These are phyloP conservation scores for Steinernema carpocapsae DNA, from an alignment of 2,888 invertebrate genomes.

Conservation along the genomic window DNA sequence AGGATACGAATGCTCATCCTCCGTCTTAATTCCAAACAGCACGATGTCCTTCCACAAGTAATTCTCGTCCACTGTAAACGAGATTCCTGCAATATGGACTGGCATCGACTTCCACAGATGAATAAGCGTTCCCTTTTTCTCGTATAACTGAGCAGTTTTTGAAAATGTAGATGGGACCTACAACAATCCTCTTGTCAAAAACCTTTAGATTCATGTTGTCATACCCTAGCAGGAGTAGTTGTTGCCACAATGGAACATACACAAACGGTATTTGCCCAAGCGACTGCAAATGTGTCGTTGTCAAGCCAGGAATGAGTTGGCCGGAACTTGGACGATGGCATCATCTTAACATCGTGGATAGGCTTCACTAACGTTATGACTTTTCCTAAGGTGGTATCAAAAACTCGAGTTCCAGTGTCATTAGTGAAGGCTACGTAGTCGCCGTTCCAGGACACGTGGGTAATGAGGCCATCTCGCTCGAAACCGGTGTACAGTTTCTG, in stretches of 20 bases:
- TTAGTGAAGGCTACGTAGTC: conserved; percentile 67
- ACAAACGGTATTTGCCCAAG: conserved; percentile 66
- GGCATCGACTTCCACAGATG: conserved; percentile 16
- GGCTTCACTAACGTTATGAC: conserved; percentile 60
- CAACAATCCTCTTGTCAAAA: too few relatives aligned
- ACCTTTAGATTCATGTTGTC: too few relatives aligned
- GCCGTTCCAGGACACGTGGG: conserved; percentile 56
- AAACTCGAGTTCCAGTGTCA: conserved; percentile 67
- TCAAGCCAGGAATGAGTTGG: conserved; percentile 63
- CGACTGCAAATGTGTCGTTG: conserved; percentile 57
- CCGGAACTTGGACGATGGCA: conserved; percentile 56
- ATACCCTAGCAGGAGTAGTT: conserved; percentile 33
- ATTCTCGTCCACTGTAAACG: conserved; percentile 49
- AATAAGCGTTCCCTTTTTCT: conserved; percentile 14
- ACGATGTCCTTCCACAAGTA: conserved; percentile 57
- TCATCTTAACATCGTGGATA: conserved; percentile 53
- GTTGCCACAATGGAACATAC: conserved; percentile 46
- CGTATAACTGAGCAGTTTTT: not conserved
- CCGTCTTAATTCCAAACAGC: conserved; percentile 56
- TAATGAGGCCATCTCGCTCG: conserved; percentile 66
- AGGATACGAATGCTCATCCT: conserved; percentile 42
- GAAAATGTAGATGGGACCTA: too few relatives aligned
- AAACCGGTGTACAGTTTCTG: conserved; percentile 60
- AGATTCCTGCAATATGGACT: conserved; percentile 55
- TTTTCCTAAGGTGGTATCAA: conserved; percentile 50